These are phyloP conservation scores for Epiblema foenella DNA, from an alignment of 2,888 invertebrate genomes.

Conservation along the genomic window DNA sequence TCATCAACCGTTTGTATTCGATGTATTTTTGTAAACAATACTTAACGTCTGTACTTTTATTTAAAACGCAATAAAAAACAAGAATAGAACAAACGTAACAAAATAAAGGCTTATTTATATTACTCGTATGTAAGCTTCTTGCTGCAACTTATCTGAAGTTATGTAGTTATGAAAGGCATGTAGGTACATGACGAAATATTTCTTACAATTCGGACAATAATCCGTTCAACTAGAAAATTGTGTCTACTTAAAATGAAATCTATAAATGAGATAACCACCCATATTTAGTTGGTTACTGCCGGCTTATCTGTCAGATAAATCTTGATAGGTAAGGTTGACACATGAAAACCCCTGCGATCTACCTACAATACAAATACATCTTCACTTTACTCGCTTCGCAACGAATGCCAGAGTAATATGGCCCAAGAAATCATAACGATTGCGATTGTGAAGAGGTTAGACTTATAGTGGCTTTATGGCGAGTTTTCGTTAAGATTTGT, in stretches of 20 bases:
- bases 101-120: too few species aligned
- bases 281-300: neutral
- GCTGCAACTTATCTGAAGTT: neutral
- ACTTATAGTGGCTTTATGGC: neutral
- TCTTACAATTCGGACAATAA: slow-evolving; percentile 5
- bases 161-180: neutral
- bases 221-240: neutral
- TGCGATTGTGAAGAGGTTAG: neutral
- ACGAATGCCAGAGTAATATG: neutral
- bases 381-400: neutral
- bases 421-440: neutral
- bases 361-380: too few species aligned
- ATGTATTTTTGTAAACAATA: too few species aligned
- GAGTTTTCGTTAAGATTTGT: neutral
- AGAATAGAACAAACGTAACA: too few species aligned
- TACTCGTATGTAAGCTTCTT: too few species aligned
- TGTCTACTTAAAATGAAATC: neutral
- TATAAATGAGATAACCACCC: neutral
- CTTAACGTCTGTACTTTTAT: too few species aligned
- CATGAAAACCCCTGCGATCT: neutral
- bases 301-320: neutral
- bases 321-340: neutral
- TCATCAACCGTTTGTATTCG: too few species aligned
- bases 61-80: too few species aligned
- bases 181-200: neutral